These are phyloP conservation scores for Gryon sp. DNA, from an alignment of 1,140 invertebrate species.

Conservation along the genomic window DNA sequence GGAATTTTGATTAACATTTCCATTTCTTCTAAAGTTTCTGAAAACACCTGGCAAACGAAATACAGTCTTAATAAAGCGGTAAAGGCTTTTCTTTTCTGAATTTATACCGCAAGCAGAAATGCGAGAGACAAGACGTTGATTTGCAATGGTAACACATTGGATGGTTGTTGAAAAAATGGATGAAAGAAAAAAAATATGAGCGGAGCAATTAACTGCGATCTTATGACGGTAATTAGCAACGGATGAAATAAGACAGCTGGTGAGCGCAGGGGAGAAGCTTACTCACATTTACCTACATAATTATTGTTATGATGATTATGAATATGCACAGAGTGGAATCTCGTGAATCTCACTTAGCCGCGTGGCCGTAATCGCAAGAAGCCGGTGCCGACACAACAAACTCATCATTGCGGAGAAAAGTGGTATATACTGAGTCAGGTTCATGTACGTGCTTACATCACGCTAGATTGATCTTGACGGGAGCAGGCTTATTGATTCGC, in stretches of 20 bases:
- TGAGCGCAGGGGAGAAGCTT: constrained; percentile 67
- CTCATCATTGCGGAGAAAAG: constrained; percentile 61
- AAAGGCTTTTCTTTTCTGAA: too few relatives aligned
- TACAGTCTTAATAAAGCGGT: too few relatives aligned
- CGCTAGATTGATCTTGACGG: constrained; percentile 52
- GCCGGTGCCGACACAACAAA: constrained; percentile 57
- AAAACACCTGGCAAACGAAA: too few relatives aligned
- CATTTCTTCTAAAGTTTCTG: too few relatives aligned
- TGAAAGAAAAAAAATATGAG: constrained; percentile 60
- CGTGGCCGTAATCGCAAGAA: constrained; percentile 54
- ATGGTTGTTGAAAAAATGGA: constrained; percentile 60
- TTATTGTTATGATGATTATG: constrained; percentile 78
- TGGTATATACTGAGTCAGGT: constrained; percentile 52
- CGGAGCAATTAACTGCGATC: constrained; percentile 76
- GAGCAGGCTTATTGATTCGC: constrained; percentile 54
- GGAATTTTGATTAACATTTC: too few relatives aligned
- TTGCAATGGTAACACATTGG: constrained; percentile 37
- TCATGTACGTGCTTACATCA: constrained; percentile 51
- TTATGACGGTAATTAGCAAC: constrained; percentile 77
- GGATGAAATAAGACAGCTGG: constrained; percentile 77
- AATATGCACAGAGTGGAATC: constrained; percentile 64
- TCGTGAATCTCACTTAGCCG: constrained; percentile 62
- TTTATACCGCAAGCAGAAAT: constrained; percentile 1
- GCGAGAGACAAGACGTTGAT: constrained; percentile 28
- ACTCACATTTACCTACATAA: constrained; percentile 77